These are phyloP conservation scores for Tringa solitaria DNA, from an alignment of 2,113 vertebrate genomes.

Conservation along the genomic window DNA sequence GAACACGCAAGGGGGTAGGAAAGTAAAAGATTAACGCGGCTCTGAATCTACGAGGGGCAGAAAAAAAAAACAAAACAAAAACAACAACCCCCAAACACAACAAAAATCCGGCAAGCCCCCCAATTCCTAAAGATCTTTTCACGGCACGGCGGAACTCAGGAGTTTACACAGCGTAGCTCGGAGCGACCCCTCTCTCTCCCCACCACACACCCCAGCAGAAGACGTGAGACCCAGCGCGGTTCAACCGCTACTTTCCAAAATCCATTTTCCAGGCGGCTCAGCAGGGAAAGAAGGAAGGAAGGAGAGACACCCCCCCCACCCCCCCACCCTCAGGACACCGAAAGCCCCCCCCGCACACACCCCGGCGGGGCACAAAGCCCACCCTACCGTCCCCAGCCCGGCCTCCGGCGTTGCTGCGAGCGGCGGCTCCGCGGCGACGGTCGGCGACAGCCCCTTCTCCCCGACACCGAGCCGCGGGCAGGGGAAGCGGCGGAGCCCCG, in stretches of 20 bases:
- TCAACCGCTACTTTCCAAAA: rapidly evolving
- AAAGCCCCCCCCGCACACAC: too few relatives aligned
- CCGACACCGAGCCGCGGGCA: background rate
- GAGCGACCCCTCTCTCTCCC: background rate
- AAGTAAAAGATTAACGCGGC: background rate
- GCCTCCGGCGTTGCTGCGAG: background rate
- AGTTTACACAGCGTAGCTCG: too few relatives aligned
- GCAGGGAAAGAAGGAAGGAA: too few relatives aligned
- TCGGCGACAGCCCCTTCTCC: background rate
- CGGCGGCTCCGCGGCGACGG: background rate
- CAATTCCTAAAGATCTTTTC: background rate
- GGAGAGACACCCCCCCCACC: background rate
- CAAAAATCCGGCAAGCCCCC: background rate
- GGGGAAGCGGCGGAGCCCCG: background rate
- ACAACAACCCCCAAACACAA: too few relatives aligned
- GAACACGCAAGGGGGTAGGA: background rate
- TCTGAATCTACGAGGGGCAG: background rate
- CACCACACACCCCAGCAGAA: background rate
- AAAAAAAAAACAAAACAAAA: rapidly evolving
- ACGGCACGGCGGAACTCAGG: background rate
- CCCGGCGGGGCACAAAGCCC: background rate
- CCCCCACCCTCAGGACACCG: background rate
- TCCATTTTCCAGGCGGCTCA: background rate
- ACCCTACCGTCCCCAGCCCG: background rate
- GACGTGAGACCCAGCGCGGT: background rate